Evolutionary conservation across 2,888 invertebrate genomes (phyloP), one percentile per base, ranked within the genome.

Genomic region (Chesias legatella): DNA sequence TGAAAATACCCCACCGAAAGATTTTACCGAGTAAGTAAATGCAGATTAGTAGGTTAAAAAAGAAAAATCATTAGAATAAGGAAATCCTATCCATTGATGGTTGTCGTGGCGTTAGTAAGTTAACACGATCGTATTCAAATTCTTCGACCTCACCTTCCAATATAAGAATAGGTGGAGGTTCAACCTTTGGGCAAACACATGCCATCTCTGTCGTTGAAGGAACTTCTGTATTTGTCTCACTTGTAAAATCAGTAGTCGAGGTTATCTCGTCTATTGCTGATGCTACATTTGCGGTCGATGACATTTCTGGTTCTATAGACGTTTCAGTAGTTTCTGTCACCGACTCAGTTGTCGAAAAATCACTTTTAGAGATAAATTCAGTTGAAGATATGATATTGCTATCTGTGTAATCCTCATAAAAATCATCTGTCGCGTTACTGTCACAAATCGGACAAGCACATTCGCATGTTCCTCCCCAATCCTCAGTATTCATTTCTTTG

Each of bases 141-240:
- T 71, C 62, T 67, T 64, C 71, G 63, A 79, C 85, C 90, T 91
- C 92, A 95, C 95, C 95, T 95, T 95, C 95, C 73, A 95, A 90
- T 74, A 95, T 94, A 68, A 95, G 91, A 85, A 95, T 94, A 77
- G 94, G 90, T 84, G 90, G 90, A 73, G 80, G 80, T 69, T 67
- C 73, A 70, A 86, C 60, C 72, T 85, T 84, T 65, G 86, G 88
- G 64, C 88, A 88, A 56, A 79, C 60, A 53, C 70, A 79, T 66
- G 73, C 69, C 48, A 48, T 48, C 53, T 73, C 66, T 17, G 72
- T 77, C 24, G 73, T 68, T 23, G 67, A 53, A 25, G 45, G 51
- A 21, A 44, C 34, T 44, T 61, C 67, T 38, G 61, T 52, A 47
- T 70, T 69, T 37, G 63, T 49, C 61, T 70, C 67, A 34, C 67